Base-by-base conservation (phyloP, 2,797 vertebrate species). In the Antennarius maculatus region DNA sequence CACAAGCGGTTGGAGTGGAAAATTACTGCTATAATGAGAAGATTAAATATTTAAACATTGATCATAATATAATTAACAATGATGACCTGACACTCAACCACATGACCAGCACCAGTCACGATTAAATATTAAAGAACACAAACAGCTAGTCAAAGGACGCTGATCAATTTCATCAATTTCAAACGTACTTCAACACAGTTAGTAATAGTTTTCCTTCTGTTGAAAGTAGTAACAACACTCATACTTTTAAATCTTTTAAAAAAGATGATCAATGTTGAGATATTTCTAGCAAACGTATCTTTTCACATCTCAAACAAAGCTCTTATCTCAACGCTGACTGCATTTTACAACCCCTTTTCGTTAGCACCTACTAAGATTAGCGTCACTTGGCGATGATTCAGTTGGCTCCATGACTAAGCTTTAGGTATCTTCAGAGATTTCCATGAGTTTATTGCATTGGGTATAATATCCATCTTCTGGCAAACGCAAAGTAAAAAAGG, bases 21-120 rank as follows among this genome's bases (percentile, higher is more conserved):
- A 73, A 88, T 83, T 54, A 87, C 71, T 74, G 70, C 71, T 62
- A 71, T 54, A 41, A 51, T 58, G 59, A 77, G 31, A 63, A 83
- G 81, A 88, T 87, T 71, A 78, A 92, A 83, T 13, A 23, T 34
- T 5, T 34, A 34, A 18, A 51, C 71, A 74, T 64, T 5, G 31
- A 34, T 34, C 31, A 34, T 34, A 34, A 34, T 34, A 34, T 34
- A 2, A 34, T 34, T 34, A 34, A 76, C 79, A 78, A 84, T 63
- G 78, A 63, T 67, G 53, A 60, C 52, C 43, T 53, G 39, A 81
- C 51, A 53, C 52, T 37, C 13, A 27, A 78, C 56, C 5, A 64
- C 51, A 65, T 76, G 52, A 72, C 52, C 18, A 10, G 48, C 46
- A 47, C 31, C 28, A 50, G 17, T 28, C 42, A 27, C 66, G 42